Percentiles rank a stretch among this genome's conserved stretches.
Conservation (phyloP, 1,140 invertebrate species). For the Ectropis grisescens region DNA sequence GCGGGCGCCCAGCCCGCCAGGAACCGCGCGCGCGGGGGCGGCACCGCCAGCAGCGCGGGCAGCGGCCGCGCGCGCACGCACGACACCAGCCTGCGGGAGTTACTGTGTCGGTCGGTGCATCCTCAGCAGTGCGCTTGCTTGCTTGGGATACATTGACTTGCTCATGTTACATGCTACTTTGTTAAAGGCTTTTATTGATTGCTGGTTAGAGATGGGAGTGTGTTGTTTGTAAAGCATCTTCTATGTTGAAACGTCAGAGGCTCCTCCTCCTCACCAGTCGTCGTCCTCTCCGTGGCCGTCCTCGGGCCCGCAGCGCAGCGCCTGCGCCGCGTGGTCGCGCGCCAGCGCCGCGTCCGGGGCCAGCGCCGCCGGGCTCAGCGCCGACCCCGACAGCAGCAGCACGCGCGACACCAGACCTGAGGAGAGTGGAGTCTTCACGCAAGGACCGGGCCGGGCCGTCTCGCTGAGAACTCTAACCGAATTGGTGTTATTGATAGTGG, state of each 20-base stretch:
- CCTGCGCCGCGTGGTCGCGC: conserved; percentile 78
- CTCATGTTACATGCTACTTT: conserved; percentile 70
- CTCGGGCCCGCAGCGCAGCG: conserved; percentile 74
- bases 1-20: conserved; percentile 64
- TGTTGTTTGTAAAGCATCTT: no score
- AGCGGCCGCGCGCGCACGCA: conserved; percentile 74
- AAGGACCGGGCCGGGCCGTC: no score
- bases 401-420: conserved; percentile 87
- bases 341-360: conserved; percentile 81
- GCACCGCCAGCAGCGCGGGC: conserved; percentile 73
- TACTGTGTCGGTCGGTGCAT: no score
- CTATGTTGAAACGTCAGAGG: no score
- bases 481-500: no score
- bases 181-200: no score
- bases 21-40: conserved; percentile 75
- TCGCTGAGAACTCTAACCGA: no score
- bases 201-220: no score
- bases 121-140: no score
- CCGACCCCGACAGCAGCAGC: conserved; percentile 89
- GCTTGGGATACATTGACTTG: conserved; percentile 78
- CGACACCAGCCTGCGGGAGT: conserved; percentile 66
- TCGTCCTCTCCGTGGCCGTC: no score
- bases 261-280: no score
- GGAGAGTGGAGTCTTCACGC: no score
- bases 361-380: conserved; percentile 86